These are phyloP conservation scores for Serinus canaria DNA, from an alignment of 2,113 vertebrate genomes.

Conservation along the genomic window DNA sequence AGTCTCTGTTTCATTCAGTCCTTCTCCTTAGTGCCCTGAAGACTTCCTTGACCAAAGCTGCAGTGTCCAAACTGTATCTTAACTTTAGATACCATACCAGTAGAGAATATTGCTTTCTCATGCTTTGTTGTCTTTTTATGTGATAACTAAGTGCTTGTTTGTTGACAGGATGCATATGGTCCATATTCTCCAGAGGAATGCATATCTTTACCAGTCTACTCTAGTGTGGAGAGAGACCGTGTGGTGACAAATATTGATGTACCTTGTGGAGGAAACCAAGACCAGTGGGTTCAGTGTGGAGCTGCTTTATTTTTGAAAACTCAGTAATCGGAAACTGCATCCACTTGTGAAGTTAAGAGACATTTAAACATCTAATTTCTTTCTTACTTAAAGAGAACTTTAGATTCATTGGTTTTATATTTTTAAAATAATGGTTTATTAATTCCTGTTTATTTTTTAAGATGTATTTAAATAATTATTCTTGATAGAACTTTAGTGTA, in stretches of 20 bases:
- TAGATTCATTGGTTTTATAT: not conserved
- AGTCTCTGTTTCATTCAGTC: not conserved
- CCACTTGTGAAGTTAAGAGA: not conserved
- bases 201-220: conserved; percentile 90
- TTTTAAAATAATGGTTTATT: not conserved
- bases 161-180: conserved; percentile 75
- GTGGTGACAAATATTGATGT: conserved; percentile 89
- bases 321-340: conserved; percentile 66
- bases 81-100: not conserved
- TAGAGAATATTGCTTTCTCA: not conserved
- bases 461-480: not conserved
- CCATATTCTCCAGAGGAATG: conserved; percentile 83
- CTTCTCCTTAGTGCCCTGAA: not conserved
- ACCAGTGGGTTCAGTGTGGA: conserved; percentile 93
- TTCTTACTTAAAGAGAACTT: not conserved
- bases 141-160: not conserved
- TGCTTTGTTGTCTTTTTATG: not conserved
- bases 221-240: conserved; percentile 84
- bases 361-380: not conserved
- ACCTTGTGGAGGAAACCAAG: conserved; percentile 85
- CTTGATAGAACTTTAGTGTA: not conserved
- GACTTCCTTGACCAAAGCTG: not conserved
- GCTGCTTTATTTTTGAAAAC: conserved; percentile 93
- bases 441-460: not conserved
- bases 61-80: not conserved